Evolutionary conservation across 2,113 vertebrate genomes (phyloP), one percentile per base, ranked within the genome.

Genomic region (Fukomys damarensis): DNA sequence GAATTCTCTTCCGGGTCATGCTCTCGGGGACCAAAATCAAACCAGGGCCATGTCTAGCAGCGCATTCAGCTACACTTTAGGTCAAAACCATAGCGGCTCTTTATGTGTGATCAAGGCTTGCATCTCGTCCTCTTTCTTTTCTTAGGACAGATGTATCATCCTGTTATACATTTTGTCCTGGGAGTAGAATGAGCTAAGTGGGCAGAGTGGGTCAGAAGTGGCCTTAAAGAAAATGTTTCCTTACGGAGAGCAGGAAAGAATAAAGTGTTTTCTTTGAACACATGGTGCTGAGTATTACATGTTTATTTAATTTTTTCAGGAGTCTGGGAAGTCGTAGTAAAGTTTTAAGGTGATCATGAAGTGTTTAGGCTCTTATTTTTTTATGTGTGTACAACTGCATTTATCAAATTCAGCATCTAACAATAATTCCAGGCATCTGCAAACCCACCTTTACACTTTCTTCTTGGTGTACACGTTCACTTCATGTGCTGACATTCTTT

Each of bases 341-440:
- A 66, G 86, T 52, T 94, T 66, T 82, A 72, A 92, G 68, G 96
- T 35, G 38, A 89, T 74, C 54, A n/a, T 68, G 14, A 83, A 61
- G 4, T 76, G n/a, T 63, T 79, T 63, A 41, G 24, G 66, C 61
- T 58, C 43, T 80, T 56, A 90, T 22, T 70, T 85, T 85, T 89
- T 80, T 83, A 84, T 81, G 93, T 24, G 46, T 35, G 5, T 61
- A 70, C 43, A 66, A 41, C 4, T 24, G 5, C 26, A 16, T 35
- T 96, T 94, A 46, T 96, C 70, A 41, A 61, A 58, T 28, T 49
- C 49, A 94, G 24, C 49, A 52, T 52, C 46, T 30, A 81, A 8
- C 58, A 16, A 24, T 22, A 49, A 28, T n/a, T 28, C 8, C 12
- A 35, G 59, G 11, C 43, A 56, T 17, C 28, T 61, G 20, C 79